Conservation (phyloP, 1,140 invertebrate species). For the Aporrectodea caliginosa region DNA sequence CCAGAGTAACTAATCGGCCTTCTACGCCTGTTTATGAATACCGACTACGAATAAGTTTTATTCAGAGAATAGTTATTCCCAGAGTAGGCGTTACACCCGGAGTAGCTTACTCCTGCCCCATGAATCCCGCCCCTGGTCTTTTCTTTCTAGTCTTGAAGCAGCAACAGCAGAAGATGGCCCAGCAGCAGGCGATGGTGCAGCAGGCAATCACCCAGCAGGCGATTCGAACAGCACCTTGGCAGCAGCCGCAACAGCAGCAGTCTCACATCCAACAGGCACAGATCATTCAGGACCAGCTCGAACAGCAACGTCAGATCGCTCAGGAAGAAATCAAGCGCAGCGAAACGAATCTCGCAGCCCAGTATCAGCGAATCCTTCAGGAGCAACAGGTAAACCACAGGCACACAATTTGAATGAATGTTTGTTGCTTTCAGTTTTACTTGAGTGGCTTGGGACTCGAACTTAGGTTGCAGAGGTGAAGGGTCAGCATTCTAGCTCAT, state of each 20-base stretch:
- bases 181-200: conserved; percentile 42
- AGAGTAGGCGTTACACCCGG: too few species aligned
- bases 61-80: too few species aligned
- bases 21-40: too few species aligned
- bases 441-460: too few species aligned
- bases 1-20: too few species aligned
- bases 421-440: too few species aligned
- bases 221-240: conserved; percentile 44
- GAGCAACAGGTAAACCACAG: conserved; percentile 57
- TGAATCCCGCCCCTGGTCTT: too few species aligned
- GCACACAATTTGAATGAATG: too few species aligned
- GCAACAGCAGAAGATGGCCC: conserved; percentile 42
- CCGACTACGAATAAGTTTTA: too few species aligned
- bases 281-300: conserved; percentile 64
- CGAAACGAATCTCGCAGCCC: conserved; percentile 87
- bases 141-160: conserved; percentile 46
- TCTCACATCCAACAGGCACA: conserved; percentile 28
- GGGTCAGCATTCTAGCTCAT: too few species aligned
- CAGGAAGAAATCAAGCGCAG: conserved; percentile 90
- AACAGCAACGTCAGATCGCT: conserved; percentile 59
- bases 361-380: conserved; percentile 70
- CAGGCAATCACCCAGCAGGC: conserved; percentile 44
- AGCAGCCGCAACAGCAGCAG: conserved; percentile 30
- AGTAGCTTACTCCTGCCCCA: too few species aligned
- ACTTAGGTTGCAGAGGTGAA: too few species aligned